Conservation (phyloP, 2,113 vertebrate species). For the Fukomys damarensis region DNA sequence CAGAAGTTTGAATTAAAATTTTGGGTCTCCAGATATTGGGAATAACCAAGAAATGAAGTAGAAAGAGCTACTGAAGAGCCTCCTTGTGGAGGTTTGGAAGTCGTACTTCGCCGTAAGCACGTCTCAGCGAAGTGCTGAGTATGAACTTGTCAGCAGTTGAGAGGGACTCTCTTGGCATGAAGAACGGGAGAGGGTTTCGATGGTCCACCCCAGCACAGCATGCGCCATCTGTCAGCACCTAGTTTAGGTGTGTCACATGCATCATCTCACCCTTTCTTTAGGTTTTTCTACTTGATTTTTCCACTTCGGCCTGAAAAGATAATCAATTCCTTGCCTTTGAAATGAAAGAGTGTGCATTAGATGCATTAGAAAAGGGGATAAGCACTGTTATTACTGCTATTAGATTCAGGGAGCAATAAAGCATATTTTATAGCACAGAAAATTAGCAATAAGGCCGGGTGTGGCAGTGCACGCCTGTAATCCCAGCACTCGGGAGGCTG, state of each 20-base stretch:
- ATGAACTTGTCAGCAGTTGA: background rate
- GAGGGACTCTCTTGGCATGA: background rate
- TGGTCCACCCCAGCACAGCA: background rate
- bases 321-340: background rate
- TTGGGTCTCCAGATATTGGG: background rate
- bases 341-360: background rate
- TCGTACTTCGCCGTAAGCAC: background rate
- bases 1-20: background rate
- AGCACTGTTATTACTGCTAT: rapidly evolving
- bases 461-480: too few species aligned
- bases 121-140: background rate
- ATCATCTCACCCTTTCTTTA: background rate
- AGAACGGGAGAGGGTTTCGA: background rate
- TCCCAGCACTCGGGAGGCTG: too few species aligned
- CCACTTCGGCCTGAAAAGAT: background rate
- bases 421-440: background rate
- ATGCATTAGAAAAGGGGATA: background rate
- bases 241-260: background rate
- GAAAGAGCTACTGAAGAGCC: background rate
- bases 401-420: background rate
- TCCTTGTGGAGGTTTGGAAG: background rate
- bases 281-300: background rate
- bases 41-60: background rate
- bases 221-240: background rate
- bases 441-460: too few species aligned